These are phyloP conservation scores for Platorchestia sp. DNA, from an alignment of 1,140 invertebrate genomes.

Conservation along the genomic window DNA sequence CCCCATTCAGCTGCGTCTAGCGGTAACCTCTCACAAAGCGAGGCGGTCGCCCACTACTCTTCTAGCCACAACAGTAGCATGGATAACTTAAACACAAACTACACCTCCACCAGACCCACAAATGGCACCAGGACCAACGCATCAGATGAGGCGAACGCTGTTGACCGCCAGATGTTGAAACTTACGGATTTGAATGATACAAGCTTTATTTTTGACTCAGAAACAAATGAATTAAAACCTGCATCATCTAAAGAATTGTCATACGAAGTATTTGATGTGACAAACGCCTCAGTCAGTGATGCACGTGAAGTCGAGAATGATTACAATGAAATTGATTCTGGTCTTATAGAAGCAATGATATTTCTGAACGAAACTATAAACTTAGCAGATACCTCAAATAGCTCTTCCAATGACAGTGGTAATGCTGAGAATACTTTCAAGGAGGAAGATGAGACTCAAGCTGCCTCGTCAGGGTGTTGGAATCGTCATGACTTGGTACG, in stretches of 20 bases:
- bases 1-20: not conserved
- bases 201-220: not conserved
- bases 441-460: not conserved
- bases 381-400: not conserved
- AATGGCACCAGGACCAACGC: not conserved
- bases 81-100: not conserved
- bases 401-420: not conserved
- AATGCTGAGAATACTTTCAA: not conserved
- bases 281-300: not conserved
- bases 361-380: not conserved
- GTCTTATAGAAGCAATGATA: not conserved
- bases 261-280: not conserved
- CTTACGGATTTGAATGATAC: not conserved
- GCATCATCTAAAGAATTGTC: not conserved
- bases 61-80: not conserved
- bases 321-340: not conserved
- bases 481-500: conserved; percentile 62
- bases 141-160: not conserved
- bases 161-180: not conserved
- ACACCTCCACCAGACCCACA: not conserved
- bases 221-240: not conserved
- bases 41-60: not conserved
- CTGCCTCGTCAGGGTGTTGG: conserved; percentile 1
- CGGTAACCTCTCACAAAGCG: not conserved
- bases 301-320: not conserved